These are phyloP conservation scores for Rutilus rutilus DNA, from an alignment of 2,113 vertebrate genomes.

Conservation along the genomic window DNA sequence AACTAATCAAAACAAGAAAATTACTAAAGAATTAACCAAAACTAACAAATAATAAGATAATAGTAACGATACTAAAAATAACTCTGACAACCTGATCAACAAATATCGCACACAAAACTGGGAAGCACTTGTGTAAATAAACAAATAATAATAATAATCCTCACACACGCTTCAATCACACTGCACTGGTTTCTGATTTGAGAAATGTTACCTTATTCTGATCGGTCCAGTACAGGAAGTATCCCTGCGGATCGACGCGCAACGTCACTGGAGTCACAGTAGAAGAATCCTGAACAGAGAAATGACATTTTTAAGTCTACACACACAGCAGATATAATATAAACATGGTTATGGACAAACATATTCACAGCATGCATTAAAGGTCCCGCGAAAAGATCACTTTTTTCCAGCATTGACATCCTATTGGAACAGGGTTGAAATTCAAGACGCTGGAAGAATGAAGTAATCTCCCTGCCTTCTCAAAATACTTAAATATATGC, in stretches of 20 bases:
- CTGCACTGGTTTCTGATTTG: not conserved
- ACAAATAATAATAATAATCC: not conserved
- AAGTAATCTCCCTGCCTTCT: too few relatives aligned
- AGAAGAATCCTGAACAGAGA: constrained; percentile 85
- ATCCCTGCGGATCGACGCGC: constrained; percentile 90
- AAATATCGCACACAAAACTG: not conserved
- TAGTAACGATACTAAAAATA: not conserved
- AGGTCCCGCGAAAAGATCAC: not conserved
- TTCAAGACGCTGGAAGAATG: not conserved
- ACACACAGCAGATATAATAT: not conserved
- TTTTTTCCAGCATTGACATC: not conserved
- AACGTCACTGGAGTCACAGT: constrained; percentile 91
- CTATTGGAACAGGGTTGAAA: not conserved
- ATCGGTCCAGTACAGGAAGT: constrained; percentile 98
- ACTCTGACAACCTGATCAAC: not conserved
- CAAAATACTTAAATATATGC: too few relatives aligned
- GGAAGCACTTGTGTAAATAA: not conserved
- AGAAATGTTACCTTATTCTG: constrained; percentile 89
- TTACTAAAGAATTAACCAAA: not conserved
- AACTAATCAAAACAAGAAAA: not conserved
- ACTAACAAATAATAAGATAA: not conserved
- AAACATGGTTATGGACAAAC: not conserved
- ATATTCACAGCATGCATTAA: not conserved
- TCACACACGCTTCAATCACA: not conserved
- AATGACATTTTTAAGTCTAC: not conserved